Conservation (phyloP, 2,113 vertebrate genomes). For the Polyodon spathula region DNA sequence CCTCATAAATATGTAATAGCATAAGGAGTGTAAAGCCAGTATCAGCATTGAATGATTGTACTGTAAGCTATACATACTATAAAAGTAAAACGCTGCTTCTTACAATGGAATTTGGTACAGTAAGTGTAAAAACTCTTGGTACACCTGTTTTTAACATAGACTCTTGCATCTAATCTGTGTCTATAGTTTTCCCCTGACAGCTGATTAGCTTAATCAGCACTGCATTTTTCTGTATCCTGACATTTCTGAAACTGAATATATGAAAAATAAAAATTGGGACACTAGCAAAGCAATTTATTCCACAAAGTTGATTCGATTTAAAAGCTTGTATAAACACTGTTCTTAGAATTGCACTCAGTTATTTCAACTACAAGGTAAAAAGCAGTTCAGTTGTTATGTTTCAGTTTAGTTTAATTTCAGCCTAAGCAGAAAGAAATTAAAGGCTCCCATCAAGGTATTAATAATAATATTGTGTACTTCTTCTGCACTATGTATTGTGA, state of each 20-base stretch:
- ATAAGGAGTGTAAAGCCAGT: too few relatives aligned
- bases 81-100: too few relatives aligned
- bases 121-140: background rate
- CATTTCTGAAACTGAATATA: constrained; percentile 22
- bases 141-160: constrained; percentile 5
- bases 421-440: too few relatives aligned
- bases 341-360: constrained; percentile 12
- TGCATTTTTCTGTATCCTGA: constrained; percentile 14
- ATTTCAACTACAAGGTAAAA: constrained; percentile 4
- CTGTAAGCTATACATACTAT: too few relatives aligned
- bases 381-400: constrained; percentile 11
- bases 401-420: constrained; percentile 15
- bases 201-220: constrained; percentile 6
- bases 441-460: too few relatives aligned
- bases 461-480: too few relatives aligned
- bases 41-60: too few relatives aligned
- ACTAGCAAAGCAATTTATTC: constrained; percentile 15
- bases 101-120: too few relatives aligned
- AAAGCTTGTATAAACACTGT: constrained; percentile 6
- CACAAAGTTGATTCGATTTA: constrained; percentile 9
- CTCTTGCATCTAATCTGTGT: background rate
- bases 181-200: constrained; percentile 14
- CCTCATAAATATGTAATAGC: too few relatives aligned
- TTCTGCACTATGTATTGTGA: too few relatives aligned
- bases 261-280: constrained; percentile 16